These are phyloP conservation scores for Watsonalla binaria DNA, from an alignment of 2,888 invertebrate species.

Conservation along the genomic window DNA sequence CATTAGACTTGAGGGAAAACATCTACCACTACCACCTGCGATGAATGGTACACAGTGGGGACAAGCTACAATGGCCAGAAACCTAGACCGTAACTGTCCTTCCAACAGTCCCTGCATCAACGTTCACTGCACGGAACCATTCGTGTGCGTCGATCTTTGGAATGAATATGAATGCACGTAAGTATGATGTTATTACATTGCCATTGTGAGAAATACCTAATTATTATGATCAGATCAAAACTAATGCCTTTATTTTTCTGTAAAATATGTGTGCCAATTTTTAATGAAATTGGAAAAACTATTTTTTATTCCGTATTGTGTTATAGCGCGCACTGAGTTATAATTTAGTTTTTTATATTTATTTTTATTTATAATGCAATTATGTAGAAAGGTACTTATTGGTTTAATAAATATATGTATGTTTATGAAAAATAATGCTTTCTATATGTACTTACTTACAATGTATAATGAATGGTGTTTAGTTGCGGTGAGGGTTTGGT, in stretches of 20 bases:
- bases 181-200: conserved; percentile 64
- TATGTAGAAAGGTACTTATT: conserved; percentile 11
- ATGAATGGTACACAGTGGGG: conserved; percentile 98
- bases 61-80: conserved; percentile 95
- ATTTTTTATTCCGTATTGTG: conserved; percentile 10
- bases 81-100: conserved; percentile 94
- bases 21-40: conserved; percentile 94
- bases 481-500: conserved; percentile 97
- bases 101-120: conserved; percentile 97
- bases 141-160: conserved; percentile 98
- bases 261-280: background rate
- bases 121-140: conserved; percentile 95
- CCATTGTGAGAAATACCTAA: background rate
- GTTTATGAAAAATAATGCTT: conserved; percentile 1
- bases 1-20: conserved; percentile 93
- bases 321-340: conserved; percentile 56
- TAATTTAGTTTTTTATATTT: conserved; percentile 16
- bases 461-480: conserved; percentile 47
- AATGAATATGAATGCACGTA: conserved; percentile 99
- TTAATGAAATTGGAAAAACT: conserved; percentile 1
- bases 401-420: conserved; percentile 9
- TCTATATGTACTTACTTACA: conserved; percentile 1
- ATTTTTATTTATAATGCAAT: conserved; percentile 8
- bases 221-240: too few species aligned
- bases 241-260: background rate